phyloP scores from a whole-genome alignment of 1,140 invertebrate species.

The Panulirus ornatus region DNA sequence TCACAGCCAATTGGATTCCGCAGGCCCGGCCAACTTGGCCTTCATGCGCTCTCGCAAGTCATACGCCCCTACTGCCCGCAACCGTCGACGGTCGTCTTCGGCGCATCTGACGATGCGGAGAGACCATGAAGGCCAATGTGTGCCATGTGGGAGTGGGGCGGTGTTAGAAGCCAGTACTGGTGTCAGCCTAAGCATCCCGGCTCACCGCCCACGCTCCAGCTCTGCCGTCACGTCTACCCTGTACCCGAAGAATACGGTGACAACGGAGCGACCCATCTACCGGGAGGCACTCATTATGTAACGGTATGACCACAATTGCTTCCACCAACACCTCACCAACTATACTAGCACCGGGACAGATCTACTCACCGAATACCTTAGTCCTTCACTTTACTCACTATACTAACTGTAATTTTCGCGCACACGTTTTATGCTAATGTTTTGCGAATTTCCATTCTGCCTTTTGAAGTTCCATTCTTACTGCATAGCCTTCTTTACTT shows the following conservation, averaged over 20 bases:
- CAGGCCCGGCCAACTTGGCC: slow-evolving; percentile 11
- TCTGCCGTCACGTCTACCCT: slow-evolving; percentile 24
- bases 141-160: background rate
- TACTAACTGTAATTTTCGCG: too few species aligned
- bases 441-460: too few species aligned
- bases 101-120: slow-evolving; percentile 41
- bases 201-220: slow-evolving; percentile 52
- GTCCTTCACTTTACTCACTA: too few species aligned
- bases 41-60: slow-evolving; percentile 62
- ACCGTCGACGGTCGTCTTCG: slow-evolving; percentile 56
- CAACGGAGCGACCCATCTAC: background rate
- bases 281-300: slow-evolving; percentile 58
- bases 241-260: background rate
- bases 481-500: too few species aligned
- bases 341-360: slow-evolving; percentile 8
- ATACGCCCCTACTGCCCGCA: slow-evolving; percentile 55
- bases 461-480: too few species aligned
- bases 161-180: too few species aligned
- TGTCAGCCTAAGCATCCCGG: background rate
- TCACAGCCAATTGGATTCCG: background rate
- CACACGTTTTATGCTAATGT: too few species aligned
- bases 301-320: slow-evolving; percentile 45
- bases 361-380: background rate
- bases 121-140: too few species aligned
- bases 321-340: slow-evolving; percentile 29